phyloP scores from a whole-genome alignment of 2,888 invertebrate species.

The Ashinkailepas kermadecensis region DNA sequence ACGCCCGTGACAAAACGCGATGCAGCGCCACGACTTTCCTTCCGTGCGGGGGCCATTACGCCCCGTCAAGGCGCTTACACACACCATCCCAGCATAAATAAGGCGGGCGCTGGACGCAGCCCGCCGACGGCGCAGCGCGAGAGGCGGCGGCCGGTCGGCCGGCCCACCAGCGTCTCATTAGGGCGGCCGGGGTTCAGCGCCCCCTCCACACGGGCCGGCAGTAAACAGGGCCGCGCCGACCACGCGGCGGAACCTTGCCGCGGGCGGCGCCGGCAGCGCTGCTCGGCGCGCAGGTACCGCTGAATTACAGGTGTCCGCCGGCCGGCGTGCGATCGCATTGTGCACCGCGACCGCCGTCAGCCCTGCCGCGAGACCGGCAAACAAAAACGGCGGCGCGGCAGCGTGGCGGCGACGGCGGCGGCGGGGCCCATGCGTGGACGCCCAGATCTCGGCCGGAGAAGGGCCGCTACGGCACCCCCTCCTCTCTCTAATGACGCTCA shows the following conservation, averaged over 20 bases:
- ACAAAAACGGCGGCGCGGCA: background rate
- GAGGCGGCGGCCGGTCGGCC: background rate
- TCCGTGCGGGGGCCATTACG: background rate
- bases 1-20: background rate
- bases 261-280: background rate
- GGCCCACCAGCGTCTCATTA: background rate
- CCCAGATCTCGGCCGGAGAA: background rate
- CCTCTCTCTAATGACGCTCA: background rate
- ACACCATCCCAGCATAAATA: background rate
- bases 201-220: background rate
- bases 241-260: conserved; percentile 7
- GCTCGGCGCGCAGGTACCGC: background rate
- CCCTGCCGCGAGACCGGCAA: background rate
- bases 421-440: background rate
- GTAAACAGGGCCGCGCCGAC: background rate
- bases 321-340: background rate
- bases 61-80: background rate
- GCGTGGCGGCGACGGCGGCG: background rate
- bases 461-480: background rate
- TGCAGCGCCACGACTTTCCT: background rate
- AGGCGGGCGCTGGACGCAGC: too few species aligned
- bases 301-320: conserved; percentile 21
- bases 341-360: conserved; percentile 2
- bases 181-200: background rate
- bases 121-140: background rate